Percentiles rank a stretch among this genome's conserved stretches.
Conservation (phyloP, 2,888 invertebrate species). For the Cephalotes varians region DNA sequence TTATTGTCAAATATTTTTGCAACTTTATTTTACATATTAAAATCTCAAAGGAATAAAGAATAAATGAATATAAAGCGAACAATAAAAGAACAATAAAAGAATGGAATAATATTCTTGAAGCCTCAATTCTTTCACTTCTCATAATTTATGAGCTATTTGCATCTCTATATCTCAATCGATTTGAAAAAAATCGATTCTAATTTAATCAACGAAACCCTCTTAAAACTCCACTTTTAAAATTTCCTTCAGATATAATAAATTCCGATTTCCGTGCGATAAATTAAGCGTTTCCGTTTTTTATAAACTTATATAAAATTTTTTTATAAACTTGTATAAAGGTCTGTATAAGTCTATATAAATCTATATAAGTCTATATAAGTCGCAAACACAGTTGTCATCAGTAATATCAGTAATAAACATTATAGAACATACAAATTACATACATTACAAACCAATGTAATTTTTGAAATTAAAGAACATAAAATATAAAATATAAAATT, state of each 20-base stretch:
- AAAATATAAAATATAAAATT: too few species aligned
- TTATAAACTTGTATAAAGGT: neutral
- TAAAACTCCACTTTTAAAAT: neutral
- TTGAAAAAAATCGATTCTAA: neutral
- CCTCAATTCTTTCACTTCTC: neutral
- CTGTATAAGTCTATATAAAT: too few species aligned
- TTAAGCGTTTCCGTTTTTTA: neutral
- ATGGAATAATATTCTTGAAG: neutral
- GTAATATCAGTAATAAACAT: too few species aligned
- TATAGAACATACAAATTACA: too few species aligned
- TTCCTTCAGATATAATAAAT: neutral
- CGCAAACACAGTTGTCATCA: too few species aligned
- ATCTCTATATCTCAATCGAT: neutral
- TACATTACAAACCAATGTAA: too few species aligned
- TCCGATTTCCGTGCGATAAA: neutral
- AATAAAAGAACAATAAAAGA: neutral
- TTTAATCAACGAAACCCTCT: neutral
- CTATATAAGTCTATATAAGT: too few species aligned
- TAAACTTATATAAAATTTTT: neutral
- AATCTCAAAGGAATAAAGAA: neutral
- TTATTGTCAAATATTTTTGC: conserved; percentile 9
- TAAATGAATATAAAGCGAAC: neutral
- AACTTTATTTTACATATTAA: neutral
- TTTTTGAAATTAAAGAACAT: too few species aligned
- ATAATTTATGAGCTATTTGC: neutral